Percentiles rank a stretch among this genome's conserved stretches.
Conservation (phyloP, 2,113 vertebrate genomes). For the Sphyrna mokarran region DNA sequence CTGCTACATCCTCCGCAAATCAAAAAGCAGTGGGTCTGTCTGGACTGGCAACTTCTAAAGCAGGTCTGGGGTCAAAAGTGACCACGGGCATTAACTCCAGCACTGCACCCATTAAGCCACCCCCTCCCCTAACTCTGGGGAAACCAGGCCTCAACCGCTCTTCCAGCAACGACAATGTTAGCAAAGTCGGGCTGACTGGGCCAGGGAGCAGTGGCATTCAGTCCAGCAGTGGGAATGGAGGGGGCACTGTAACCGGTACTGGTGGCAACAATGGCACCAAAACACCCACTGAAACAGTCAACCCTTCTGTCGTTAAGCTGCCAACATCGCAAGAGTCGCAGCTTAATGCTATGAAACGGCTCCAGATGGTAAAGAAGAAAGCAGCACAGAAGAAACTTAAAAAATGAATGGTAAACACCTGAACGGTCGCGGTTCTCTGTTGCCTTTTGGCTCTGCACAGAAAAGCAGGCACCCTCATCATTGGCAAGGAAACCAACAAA, state of each 20-base stretch:
- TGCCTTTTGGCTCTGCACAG: conserved; percentile 7
- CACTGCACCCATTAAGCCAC: conserved; percentile 68
- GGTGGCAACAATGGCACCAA: conserved; percentile 62
- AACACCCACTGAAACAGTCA: conserved; percentile 46
- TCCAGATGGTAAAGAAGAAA: conserved; percentile 97
- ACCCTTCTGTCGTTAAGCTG: conserved; percentile 65
- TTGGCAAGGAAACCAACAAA: not conserved
- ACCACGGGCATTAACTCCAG: conserved; percentile 50
- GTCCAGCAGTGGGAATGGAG: conserved; percentile 53
- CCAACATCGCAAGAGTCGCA: conserved; percentile 93
- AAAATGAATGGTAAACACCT: conserved; percentile 57
- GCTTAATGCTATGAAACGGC: conserved; percentile 90
- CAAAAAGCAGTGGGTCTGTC: conserved; percentile 83
- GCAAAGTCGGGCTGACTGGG: conserved; percentile 65
- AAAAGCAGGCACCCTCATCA: not conserved
- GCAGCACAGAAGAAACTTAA: conserved; percentile 93
- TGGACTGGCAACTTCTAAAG: conserved; percentile 70
- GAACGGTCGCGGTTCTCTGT: not conserved
- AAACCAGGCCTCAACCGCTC: conserved; percentile 89
- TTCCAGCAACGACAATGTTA: conserved; percentile 75
- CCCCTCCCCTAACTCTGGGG: conserved; percentile 79
- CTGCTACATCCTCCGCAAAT: conserved; percentile 58
- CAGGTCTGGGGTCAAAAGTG: conserved; percentile 69
- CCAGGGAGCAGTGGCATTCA: conserved; percentile 50
- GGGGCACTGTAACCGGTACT: conserved; percentile 48